Evolutionary conservation across 2,113 vertebrate species (phyloP).

Genomic region (Tetrao urogallus): DNA sequence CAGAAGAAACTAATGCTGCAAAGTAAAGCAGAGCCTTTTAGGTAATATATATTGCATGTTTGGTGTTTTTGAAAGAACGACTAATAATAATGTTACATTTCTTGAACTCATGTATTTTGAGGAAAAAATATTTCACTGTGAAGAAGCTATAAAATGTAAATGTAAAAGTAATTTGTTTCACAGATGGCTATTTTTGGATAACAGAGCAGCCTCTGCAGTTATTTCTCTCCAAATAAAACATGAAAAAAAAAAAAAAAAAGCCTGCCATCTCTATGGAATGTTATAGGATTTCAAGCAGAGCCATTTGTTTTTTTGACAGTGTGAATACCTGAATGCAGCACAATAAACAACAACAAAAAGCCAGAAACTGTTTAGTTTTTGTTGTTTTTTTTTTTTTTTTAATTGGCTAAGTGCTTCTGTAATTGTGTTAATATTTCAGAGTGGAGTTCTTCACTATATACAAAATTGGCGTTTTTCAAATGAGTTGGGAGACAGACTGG

Average conservation of each 20-base stretch:
- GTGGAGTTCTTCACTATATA: fast-evolving
- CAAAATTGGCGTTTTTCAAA: background rate
- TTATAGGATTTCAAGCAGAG: slow-evolving; percentile 16
- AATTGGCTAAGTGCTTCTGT: background rate
- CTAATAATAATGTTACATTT: background rate
- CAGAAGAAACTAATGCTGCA: background rate
- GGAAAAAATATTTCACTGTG: slow-evolving; percentile 4
- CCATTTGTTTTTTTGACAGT: slow-evolving; percentile 15
- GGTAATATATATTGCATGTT: background rate
- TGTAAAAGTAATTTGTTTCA: slow-evolving; percentile 31
- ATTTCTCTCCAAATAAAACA: background rate
- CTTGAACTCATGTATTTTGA: background rate
- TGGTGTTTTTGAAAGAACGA: background rate
- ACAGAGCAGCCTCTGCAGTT: background rate
- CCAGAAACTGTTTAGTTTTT: background rate
- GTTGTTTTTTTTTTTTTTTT: background rate
- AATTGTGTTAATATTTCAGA: background rate
- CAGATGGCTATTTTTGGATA: slow-evolving; percentile 33
- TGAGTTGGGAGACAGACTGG: background rate
- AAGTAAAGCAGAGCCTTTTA: slow-evolving; percentile 1
- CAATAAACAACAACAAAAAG: background rate
- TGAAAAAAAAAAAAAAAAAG: background rate
- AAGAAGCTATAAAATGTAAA: slow-evolving; percentile 5
- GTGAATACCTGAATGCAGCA: background rate
- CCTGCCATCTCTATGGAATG: background rate